These are phyloP conservation scores for Melipona bicolor DNA, from an alignment of 2,888 invertebrate genomes.

Conservation along the genomic window DNA sequence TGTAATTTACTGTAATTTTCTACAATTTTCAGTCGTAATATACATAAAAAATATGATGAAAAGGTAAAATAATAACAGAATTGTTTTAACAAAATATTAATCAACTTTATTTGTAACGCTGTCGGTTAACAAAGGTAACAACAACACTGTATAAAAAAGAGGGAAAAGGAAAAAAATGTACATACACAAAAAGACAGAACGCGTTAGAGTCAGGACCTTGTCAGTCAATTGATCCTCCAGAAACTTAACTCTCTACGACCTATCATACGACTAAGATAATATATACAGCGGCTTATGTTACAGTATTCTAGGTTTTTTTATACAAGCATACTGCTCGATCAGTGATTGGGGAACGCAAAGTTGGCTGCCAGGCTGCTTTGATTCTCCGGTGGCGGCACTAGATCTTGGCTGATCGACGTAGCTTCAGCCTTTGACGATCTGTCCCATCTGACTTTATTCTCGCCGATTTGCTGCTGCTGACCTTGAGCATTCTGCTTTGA, in stretches of 20 bases:
- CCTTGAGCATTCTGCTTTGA: slow-evolving; percentile 31
- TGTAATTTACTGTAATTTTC: background rate
- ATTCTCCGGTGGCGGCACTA: slow-evolving; percentile 78
- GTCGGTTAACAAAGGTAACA: slow-evolving; percentile 82
- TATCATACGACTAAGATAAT: slow-evolving; percentile 74
- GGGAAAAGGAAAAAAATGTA: slow-evolving; percentile 28
- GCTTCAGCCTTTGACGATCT: slow-evolving; percentile 70
- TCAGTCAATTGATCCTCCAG: slow-evolving; percentile 74
- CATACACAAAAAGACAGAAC: slow-evolving; percentile 18
- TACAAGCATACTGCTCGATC: slow-evolving; percentile 66
- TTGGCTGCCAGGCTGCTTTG: slow-evolving; percentile 64
- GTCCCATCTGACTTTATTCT: slow-evolving; percentile 75
- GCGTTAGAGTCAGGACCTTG: slow-evolving; percentile 57
- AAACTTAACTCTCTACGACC: slow-evolving; percentile 63
- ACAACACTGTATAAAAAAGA: slow-evolving; percentile 76
- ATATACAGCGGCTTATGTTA: slow-evolving; percentile 81
- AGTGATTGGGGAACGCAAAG: slow-evolving; percentile 75
- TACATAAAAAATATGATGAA: background rate
- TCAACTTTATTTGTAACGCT: slow-evolving; percentile 81
- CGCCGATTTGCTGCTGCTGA: slow-evolving; percentile 51
- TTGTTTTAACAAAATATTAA: slow-evolving; percentile 79
- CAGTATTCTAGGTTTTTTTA: slow-evolving; percentile 74
- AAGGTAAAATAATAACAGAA: background rate
- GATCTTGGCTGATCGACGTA: slow-evolving; percentile 77
- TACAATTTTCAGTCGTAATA: background rate